A percentile compares a stretch with the other conserved stretches of the same genome.
Evolutionary conservation across 2,797 vertebrate species (phyloP).

Genomic region (Ispidina picta): DNA sequence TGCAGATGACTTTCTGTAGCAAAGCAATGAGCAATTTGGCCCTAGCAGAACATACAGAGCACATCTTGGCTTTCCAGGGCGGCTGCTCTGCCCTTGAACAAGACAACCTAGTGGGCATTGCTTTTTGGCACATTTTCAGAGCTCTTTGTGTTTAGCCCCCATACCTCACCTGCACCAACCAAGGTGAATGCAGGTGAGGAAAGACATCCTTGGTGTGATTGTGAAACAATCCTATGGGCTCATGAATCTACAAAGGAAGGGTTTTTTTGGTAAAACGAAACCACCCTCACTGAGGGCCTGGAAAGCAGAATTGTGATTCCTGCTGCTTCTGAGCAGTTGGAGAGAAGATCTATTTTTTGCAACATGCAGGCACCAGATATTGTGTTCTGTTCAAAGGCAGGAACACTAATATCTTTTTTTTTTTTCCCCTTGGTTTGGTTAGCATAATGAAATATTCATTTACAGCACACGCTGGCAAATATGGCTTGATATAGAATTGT

Average conservation of each 20-base stretch:
- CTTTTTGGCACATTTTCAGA: neutral
- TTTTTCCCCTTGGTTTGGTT: neutral
- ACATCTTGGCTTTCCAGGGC: neutral
- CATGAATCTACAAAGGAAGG: neutral
- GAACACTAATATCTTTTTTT: neutral
- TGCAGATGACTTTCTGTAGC: neutral
- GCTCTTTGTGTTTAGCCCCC: neutral
- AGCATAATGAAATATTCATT: neutral
- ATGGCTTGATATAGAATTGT: neutral
- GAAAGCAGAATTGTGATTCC: neutral
- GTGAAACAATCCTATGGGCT: neutral
- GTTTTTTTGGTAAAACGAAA: neutral
- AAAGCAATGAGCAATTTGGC: neutral
- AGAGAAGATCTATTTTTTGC: neutral
- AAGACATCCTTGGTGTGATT: neutral
- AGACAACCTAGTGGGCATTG: neutral
- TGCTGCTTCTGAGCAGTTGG: neutral
- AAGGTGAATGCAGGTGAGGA: neutral
- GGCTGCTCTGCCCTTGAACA: neutral
- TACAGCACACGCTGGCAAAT: neutral
- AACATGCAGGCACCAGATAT: neutral
- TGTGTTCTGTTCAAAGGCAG: neutral
- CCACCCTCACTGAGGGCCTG: neutral
- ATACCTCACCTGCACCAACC: neutral
- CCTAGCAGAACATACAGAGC: neutral